Percentiles rank a stretch among this genome's conserved stretches.
Evolutionary conservation across 2,113 vertebrate species (phyloP).

Genomic region (Pogona vitticeps): DNA sequence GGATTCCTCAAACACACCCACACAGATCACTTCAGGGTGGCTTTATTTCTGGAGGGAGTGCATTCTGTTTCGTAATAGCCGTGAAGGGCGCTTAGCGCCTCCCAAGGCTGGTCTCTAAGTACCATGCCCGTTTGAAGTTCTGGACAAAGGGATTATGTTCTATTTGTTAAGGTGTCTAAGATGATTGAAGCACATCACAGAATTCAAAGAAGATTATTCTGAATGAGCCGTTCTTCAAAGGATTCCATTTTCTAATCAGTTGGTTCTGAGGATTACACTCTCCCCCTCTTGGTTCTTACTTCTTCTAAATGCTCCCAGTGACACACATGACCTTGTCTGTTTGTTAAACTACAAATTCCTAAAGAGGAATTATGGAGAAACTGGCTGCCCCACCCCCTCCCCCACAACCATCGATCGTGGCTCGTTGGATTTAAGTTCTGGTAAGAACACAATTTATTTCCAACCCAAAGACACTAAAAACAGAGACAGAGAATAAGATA

Average conservation of each 20-base stretch:
- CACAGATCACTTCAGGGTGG: not conserved
- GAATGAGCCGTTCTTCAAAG: constrained; percentile 34
- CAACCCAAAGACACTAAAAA: constrained; percentile 27
- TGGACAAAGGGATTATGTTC: constrained; percentile 4
- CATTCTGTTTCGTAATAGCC: not conserved
- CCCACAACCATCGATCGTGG: not conserved
- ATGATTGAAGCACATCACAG: constrained; percentile 24
- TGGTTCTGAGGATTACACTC: constrained; percentile 7
- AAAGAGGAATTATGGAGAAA: constrained; percentile 29
- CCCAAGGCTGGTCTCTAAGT: constrained; percentile 26
- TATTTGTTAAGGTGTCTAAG: constrained; percentile 28
- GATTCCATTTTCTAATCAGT: constrained; percentile 31
- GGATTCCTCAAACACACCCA: not conserved
- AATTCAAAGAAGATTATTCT: constrained; percentile 36
- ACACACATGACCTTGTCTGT: not conserved
- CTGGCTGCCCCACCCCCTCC: not conserved
- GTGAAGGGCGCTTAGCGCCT: constrained; percentile 24
- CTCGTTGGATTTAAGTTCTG: constrained; percentile 24
- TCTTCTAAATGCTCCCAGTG: constrained; percentile 35
- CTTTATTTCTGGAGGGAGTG: not conserved
- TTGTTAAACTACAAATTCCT: constrained; percentile 28
- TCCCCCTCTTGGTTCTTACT: constrained; percentile 36
- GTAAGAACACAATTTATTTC: constrained; percentile 46
- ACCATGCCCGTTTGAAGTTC: not conserved
- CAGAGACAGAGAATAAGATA: constrained; percentile 24